These are phyloP conservation scores for Zoanthus sansibaricus DNA, from an alignment of 92 coral and sea anemone species.

Conservation along the genomic window DNA sequence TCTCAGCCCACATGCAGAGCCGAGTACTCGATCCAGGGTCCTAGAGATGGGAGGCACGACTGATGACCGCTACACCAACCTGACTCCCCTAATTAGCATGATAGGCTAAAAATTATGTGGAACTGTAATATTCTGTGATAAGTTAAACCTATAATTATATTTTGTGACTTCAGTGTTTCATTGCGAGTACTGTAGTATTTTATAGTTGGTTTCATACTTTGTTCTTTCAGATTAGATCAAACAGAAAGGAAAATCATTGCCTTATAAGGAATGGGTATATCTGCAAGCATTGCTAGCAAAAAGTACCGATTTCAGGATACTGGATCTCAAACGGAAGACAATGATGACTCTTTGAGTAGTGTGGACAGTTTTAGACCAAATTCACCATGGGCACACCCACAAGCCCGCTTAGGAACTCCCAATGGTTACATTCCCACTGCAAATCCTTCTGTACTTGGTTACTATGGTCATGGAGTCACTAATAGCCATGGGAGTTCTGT, in stretches of 20 bases:
- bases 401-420: conserved; percentile 66
- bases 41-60: too few species aligned
- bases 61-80: too few species aligned
- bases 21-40: too few species aligned
- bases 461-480: conserved; percentile 49
- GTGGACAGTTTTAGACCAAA: conserved; percentile 85
- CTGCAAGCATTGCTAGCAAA: conserved; percentile 73
- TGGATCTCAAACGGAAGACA: conserved; percentile 35
- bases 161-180: too few species aligned
- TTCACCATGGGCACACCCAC: conserved; percentile 79
- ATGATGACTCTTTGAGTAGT: conserved; percentile 70
- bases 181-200: too few species aligned
- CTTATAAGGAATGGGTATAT: conserved; percentile 67
- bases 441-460: conserved; percentile 47
- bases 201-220: background rate
- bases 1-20: too few species aligned
- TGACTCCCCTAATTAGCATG: too few species aligned
- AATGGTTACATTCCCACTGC: conserved; percentile 19
- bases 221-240: background rate
- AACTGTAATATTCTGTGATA: too few species aligned
- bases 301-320: conserved; percentile 47
- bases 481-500: conserved; percentile 24
- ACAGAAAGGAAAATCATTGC: background rate
- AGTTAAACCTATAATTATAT: too few species aligned
- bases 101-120: too few species aligned